phyloP scores from a whole-genome alignment of 2,797 vertebrate species.

The Hypotaenidia philippensis region DNA sequence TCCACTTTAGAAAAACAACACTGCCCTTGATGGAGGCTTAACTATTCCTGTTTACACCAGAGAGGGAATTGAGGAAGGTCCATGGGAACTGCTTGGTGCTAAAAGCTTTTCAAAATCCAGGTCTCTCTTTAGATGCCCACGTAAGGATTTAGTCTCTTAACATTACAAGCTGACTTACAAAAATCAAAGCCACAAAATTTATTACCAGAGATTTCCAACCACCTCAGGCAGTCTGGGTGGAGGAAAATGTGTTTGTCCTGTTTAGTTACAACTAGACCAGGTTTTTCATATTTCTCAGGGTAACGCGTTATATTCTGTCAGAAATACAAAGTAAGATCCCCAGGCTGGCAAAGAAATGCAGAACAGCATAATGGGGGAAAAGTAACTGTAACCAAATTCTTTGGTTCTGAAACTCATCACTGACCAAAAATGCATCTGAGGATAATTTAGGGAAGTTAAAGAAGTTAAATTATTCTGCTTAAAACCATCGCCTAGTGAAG shows the following conservation, averaged over 20 bases:
- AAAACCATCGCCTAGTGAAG: neutral
- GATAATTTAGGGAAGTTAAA: neutral
- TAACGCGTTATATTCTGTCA: neutral
- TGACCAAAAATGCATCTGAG: neutral
- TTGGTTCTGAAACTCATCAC: neutral
- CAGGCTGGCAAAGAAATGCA: neutral
- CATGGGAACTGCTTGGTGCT: neutral
- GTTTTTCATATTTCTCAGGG: neutral
- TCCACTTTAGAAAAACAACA: neutral
- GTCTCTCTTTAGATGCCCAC: neutral
- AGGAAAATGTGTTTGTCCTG: neutral
- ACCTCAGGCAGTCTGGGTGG: neutral
- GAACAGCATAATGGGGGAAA: neutral
- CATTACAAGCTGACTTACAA: neutral
- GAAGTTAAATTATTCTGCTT: neutral
- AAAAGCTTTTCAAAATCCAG: slow-evolving; percentile 27
- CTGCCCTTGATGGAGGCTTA: neutral
- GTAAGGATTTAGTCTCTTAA: neutral
- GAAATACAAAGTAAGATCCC: neutral
- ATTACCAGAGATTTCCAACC: neutral
- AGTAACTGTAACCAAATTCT: neutral
- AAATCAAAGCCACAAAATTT: neutral
- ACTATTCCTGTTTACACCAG: neutral
- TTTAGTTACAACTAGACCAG: neutral
- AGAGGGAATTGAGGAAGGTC: neutral